phyloP scores from a whole-genome alignment of 2,113 vertebrate species.

The Alethe diademata region DNA sequence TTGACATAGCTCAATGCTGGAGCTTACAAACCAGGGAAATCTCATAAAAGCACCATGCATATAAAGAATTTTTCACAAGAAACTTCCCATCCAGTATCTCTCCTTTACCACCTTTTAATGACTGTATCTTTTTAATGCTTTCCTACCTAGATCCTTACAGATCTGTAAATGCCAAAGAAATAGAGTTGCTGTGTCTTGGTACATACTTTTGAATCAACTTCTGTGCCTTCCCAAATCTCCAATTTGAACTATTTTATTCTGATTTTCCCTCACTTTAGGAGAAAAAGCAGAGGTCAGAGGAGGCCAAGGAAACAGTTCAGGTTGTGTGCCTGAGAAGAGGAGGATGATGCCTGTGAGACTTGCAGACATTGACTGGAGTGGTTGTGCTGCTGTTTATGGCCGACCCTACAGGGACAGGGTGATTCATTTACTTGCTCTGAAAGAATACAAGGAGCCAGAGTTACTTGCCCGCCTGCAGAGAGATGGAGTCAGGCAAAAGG shows the following conservation, averaged over 20 bases:
- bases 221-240: neutral
- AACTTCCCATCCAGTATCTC: neutral
- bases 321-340: neutral
- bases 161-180: neutral
- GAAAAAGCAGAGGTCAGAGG: neutral
- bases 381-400: neutral
- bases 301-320: neutral
- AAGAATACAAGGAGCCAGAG: neutral
- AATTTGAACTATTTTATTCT: neutral
- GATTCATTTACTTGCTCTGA: neutral
- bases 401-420: neutral
- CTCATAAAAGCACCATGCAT: neutral
- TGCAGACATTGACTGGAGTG: neutral
- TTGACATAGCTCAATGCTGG: neutral
- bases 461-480: neutral
- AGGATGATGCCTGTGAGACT: neutral
- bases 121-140: neutral
- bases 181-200: fast-evolving
- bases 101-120: neutral
- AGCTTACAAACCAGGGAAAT: neutral
- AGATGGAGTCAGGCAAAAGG: neutral
- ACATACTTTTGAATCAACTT: neutral
- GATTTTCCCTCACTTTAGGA: neutral
- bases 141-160: no score
- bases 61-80: neutral